Conservation (phyloP, 2,888 invertebrate species). For the Xestia sexstrigata region DNA sequence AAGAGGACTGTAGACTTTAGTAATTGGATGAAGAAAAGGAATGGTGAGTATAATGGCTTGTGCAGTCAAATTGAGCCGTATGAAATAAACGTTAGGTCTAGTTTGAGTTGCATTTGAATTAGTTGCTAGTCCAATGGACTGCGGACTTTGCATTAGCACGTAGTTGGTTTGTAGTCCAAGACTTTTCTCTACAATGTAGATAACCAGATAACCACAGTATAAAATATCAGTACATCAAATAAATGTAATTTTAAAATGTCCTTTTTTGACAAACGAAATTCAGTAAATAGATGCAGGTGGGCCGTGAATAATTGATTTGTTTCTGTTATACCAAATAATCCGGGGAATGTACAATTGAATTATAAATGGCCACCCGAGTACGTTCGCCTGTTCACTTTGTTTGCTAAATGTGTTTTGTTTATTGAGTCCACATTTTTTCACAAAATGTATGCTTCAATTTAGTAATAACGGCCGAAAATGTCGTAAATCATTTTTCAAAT, state of each 20-base stretch:
- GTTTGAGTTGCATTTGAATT: slow-evolving; percentile 8
- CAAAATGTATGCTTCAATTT: slow-evolving; percentile 44
- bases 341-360: slow-evolving; percentile 71
- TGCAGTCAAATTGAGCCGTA: slow-evolving; percentile 27
- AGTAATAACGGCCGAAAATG: slow-evolving; percentile 5
- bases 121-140: not conserved
- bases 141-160: not conserved
- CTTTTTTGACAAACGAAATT: slow-evolving; percentile 54
- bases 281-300: slow-evolving; percentile 70
- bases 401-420: slow-evolving; percentile 66
- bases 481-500: slow-evolving; percentile 21
- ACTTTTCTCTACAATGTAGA: not conserved
- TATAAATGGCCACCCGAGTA: slow-evolving; percentile 68
- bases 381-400: slow-evolving; percentile 56
- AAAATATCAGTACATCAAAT: not conserved
- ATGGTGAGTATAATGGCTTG: not conserved
- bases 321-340: slow-evolving; percentile 73
- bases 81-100: not conserved
- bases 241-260: slow-evolving; percentile 31
- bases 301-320: slow-evolving; percentile 72
- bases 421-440: slow-evolving; percentile 55
- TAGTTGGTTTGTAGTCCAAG: not conserved
- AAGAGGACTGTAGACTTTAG: slow-evolving; percentile 39
- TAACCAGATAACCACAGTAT: not conserved
- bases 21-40: slow-evolving; percentile 48